Evolutionary conservation across 2,113 vertebrate genomes (phyloP), one percentile per base, ranked within the genome.

Genomic region (Opisthocomus hoazin): DNA sequence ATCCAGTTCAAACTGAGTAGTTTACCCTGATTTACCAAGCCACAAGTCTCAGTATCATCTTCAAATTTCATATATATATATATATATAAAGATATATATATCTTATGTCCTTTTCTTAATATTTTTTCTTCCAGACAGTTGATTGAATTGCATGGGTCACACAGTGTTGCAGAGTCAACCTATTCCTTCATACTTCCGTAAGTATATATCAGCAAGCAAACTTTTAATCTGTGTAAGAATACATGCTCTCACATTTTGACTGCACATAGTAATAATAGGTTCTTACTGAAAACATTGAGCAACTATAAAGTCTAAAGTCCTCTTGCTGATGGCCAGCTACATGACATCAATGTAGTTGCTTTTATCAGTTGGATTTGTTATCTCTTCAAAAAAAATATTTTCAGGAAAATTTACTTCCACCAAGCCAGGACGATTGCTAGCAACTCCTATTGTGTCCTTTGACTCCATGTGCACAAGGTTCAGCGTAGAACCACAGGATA

Each of bases 401-500:
- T 69, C 32, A n/a, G 48, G 39, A 43, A 70, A 60, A 53, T 46
- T 76, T 37, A 26, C 17, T 56, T 48, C 18, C 36, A 64, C 36
- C 18, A 60, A 64, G 20, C 14, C 13, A 51, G 15, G 24, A 34
- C 37, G 46, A 41, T 39, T 84, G 39, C 37, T 39, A 32, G 9
- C 34, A 48, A 21, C 27, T 86, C 43, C 41, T 43, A 4, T 76
- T 76, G 43, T 58, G 13, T 68, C 24, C 8, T 56, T 69, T 4
- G 1, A 17, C 11, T 81, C 15, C 36, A 29, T 10, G 10, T 84
- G 41, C 21, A 27, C 18, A 76, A n/a, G 12, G 5, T 26, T 83
- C 34, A 21, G 20, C 0, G 0, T 41, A 57, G 65, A 51, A 39
- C 15, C 37, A 15, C 19, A 66, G 26, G 11, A 63, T 18, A 36